phyloP scores from a whole-genome alignment of 1,140 invertebrate species.

The Drosophila micromelanica region DNA sequence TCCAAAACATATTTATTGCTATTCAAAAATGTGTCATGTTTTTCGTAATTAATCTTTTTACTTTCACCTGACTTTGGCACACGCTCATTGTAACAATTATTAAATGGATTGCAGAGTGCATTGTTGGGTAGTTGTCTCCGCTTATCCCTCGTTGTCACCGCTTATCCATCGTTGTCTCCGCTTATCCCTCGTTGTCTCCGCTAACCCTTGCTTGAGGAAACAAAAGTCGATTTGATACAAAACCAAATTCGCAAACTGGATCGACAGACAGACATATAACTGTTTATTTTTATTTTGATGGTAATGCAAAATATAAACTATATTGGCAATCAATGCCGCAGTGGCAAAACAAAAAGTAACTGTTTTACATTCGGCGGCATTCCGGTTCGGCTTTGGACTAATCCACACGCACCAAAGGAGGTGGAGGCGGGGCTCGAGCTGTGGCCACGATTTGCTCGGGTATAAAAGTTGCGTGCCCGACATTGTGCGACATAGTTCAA shows the following conservation, averaged over 20 bases:
- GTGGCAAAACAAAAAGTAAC: slow-evolving; percentile 56
- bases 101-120: slow-evolving; percentile 12
- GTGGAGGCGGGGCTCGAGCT: slow-evolving; percentile 33
- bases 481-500: slow-evolving; percentile 80
- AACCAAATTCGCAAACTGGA: slow-evolving; percentile 24
- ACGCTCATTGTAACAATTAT: not conserved
- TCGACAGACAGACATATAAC: slow-evolving; percentile 29
- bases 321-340: slow-evolving; percentile 37
- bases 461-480: slow-evolving; percentile 79
- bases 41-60: slow-evolving; percentile 10
- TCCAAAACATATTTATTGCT: not conserved
- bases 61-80: slow-evolving; percentile 64
- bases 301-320: slow-evolving; percentile 40
- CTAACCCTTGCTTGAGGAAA: slow-evolving; percentile 23
- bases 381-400: slow-evolving; percentile 62
- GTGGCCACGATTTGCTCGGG: slow-evolving; percentile 21
- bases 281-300: slow-evolving; percentile 34
- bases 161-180: slow-evolving; percentile 1
- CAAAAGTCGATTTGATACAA: slow-evolving; percentile 31
- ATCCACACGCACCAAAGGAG: slow-evolving; percentile 38
- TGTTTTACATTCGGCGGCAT: slow-evolving; percentile 69
- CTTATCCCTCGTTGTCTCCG: slow-evolving; percentile 9
- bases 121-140: slow-evolving; percentile 1
- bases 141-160: no score
- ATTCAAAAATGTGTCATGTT: not conserved